Evolutionary conservation across 2,888 invertebrate genomes (phyloP).

Genomic region (Aradus depressus): DNA sequence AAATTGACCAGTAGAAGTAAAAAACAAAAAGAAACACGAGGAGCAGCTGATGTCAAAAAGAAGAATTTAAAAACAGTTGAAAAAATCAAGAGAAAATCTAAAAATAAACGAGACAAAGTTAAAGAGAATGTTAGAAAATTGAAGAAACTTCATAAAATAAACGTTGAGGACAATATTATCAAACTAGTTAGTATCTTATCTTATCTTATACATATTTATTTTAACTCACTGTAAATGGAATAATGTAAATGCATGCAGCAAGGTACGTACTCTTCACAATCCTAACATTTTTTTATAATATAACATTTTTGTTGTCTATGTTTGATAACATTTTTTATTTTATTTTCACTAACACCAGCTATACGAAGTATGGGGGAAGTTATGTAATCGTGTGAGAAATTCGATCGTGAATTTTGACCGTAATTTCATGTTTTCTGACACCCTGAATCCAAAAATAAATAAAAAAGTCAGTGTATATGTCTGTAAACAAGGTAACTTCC

Average conservation of each 20-base stretch:
- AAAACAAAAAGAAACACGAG: constrained; percentile 13
- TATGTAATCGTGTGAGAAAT: no score
- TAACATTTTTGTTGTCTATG: no score
- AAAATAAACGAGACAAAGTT: constrained; percentile 7
- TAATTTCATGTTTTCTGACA: no score
- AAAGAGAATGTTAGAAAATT: constrained; percentile 14
- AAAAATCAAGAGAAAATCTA: constrained; percentile 17
- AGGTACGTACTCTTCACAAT: no score
- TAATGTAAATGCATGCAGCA: neutral
- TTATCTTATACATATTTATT: neutral
- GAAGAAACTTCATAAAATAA: constrained; percentile 15
- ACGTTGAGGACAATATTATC: constrained; percentile 12
- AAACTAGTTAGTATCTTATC: constrained; percentile 4
- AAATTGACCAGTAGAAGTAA: constrained; percentile 11
- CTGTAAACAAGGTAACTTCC: no score
- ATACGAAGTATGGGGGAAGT: no score
- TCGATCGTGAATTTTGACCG: no score
- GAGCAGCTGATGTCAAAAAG: constrained; percentile 20
- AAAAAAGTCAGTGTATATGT: no score
- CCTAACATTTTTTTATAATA: no score
- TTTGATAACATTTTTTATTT: no score
- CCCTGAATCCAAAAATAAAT: no score
- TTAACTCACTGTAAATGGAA: neutral
- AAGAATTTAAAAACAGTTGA: constrained; percentile 19
- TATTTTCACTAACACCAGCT: no score